Evolutionary conservation across 2,888 invertebrate genomes (phyloP).

Genomic region (Rotaria sp.): DNA sequence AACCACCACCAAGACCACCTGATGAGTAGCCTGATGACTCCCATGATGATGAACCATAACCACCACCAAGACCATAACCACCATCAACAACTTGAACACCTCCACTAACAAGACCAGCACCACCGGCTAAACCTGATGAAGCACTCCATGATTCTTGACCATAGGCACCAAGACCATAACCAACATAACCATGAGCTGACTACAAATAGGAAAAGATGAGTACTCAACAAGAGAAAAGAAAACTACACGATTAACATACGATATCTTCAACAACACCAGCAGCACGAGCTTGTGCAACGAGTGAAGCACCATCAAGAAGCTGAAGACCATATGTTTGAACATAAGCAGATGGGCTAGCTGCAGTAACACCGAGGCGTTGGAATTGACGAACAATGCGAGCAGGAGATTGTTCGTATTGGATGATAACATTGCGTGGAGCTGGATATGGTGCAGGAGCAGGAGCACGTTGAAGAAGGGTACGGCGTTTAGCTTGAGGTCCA

Average conservation of each 20-base stretch:
- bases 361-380: too few species aligned
- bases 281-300: background rate
- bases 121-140: background rate
- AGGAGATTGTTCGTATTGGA: background rate
- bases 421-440: background rate
- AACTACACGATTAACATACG: background rate
- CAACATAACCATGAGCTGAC: too few species aligned
- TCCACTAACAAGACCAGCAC: too few species aligned
- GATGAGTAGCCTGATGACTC: background rate
- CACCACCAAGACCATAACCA: background rate
- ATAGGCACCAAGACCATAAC: background rate
- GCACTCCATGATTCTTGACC: too few species aligned
- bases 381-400: conserved; percentile 3
- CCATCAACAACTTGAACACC: background rate
- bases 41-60: background rate
- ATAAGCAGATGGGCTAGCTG: too few species aligned
- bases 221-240: background rate
- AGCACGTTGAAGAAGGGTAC: background rate
- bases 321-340: background rate
- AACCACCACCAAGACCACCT: background rate
- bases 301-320: background rate
- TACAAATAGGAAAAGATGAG: background rate
- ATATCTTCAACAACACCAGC: too few species aligned
- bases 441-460: background rate
- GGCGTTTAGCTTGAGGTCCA: background rate